Base-by-base conservation (phyloP, 2,888 invertebrate genomes). In the Fragum fragum region DNA sequence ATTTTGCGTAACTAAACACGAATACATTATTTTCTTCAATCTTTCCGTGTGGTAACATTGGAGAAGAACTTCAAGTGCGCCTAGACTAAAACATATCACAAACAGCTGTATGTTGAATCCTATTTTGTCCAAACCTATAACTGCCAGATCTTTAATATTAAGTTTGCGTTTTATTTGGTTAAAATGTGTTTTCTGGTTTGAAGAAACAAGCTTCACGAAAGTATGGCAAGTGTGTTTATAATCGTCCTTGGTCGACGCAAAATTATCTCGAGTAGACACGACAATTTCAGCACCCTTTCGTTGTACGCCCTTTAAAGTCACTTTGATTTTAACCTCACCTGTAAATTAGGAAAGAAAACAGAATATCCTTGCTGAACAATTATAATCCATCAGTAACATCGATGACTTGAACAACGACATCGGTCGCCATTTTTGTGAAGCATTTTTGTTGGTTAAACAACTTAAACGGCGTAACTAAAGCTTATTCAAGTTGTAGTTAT, bases 11-110 rank as follows among this genome's bases (percentile, higher is more conserved):
- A 86, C 83, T 28, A 90, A 79, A 1, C 84, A 84, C 32, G 66
- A 80, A 23, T 89, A 85, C 29, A 87, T 83, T 0, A 88, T 82
- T 14, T 79, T 77, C 52, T 76, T 79, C 59, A 90, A 76, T 26
- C 88, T 80, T 39, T 85, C 84, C 39, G 81, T 86, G 32, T 73
- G 74, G 69, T 87, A 89, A 61, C 76, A 83, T 55, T 87, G 87
- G 29, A 87, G 80, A 6, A 90, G 73, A 28, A 80, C 81, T 74
- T 88, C 89, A n/a, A 90, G 79, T 11, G 87, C 87, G 11, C 88
- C 88, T 1, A 90, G 79, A 47, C 76, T 82, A 52, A 75, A 79
- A 69, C 88, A 88, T 18, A 83, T 75, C 9, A 85, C 29, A 32
- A 73, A 80, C n/a, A 79, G 32, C 47, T 75, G 74, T 6, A 85